Conservation (phyloP, 2,888 invertebrate species). For the Tinea semifulvella region DNA sequence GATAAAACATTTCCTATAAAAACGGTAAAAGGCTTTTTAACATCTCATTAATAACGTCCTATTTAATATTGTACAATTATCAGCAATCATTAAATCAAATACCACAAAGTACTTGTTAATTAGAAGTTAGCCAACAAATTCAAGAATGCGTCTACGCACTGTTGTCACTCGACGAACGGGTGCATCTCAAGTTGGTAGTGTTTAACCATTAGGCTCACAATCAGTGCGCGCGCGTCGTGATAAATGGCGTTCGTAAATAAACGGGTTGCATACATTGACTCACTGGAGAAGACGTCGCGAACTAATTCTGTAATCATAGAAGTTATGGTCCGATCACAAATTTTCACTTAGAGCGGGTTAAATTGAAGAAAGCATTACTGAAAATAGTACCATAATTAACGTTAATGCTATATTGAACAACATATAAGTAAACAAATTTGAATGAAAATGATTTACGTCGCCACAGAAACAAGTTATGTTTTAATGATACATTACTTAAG, state of each 20-base stretch:
- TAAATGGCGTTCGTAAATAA: conserved; percentile 35
- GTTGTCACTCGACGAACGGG: conserved; percentile 1
- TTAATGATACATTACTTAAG: no score
- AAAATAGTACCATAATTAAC: no score
- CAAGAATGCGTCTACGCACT: not conserved
- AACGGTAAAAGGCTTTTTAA: conserved; percentile 7
- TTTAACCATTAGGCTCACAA: conserved; percentile 22
- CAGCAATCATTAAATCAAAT: conserved; percentile 29
- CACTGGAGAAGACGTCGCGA: no score
- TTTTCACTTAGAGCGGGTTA: no score
- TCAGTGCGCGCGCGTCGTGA: conserved; percentile 24
- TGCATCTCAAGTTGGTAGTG: conserved; percentile 11
- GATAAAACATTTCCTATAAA: conserved; percentile 1
- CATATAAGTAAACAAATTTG: no score
- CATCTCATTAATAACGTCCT: conserved; percentile 5
- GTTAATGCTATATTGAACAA: no score
- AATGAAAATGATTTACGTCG: no score
- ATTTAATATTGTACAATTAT: conserved; percentile 10
- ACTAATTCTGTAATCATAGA: no score
- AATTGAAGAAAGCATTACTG: no score
- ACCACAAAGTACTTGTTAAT: conserved; percentile 27
- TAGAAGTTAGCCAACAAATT: conserved; percentile 24
- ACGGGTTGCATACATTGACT: no score
- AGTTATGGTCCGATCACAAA: no score
- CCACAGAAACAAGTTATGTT: no score